phyloP scores from a whole-genome alignment of 2,797 vertebrate species.

The Sebastes minor region DNA sequence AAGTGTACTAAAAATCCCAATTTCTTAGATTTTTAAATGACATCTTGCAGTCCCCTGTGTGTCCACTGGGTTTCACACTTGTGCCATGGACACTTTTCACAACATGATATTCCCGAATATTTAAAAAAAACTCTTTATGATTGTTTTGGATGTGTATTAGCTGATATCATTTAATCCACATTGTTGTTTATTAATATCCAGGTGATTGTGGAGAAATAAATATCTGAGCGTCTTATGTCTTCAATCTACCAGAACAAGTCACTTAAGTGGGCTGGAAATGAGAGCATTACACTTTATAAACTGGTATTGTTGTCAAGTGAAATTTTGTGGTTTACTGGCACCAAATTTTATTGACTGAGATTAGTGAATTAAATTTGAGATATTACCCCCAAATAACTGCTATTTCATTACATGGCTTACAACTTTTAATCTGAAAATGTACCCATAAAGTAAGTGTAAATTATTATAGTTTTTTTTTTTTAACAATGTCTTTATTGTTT shows the following conservation, averaged over 20 bases:
- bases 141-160: not conserved
- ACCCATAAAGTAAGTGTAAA: not conserved
- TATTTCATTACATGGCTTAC: not conserved
- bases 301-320: not conserved
- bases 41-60: conserved; percentile 35
- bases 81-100: conserved; percentile 20
- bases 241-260: not conserved
- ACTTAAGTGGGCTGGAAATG: not conserved
- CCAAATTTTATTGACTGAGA: not conserved
- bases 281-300: not conserved
- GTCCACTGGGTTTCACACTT: conserved; percentile 62
- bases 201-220: not conserved
- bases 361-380: not conserved
- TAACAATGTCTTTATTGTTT: too few species aligned
- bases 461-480: not conserved
- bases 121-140: not conserved
- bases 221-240: not conserved
- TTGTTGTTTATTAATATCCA: conserved; percentile 2
- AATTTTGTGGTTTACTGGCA: not conserved
- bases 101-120: not conserved
- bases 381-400: not conserved
- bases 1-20: not conserved
- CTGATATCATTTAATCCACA: not conserved
- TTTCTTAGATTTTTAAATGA: not conserved
- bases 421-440: not conserved